Percentiles rank a stretch among this genome's conserved stretches.
phyloP scores from a whole-genome alignment of 1,140 invertebrate genomes.

The Popillia japonica region DNA sequence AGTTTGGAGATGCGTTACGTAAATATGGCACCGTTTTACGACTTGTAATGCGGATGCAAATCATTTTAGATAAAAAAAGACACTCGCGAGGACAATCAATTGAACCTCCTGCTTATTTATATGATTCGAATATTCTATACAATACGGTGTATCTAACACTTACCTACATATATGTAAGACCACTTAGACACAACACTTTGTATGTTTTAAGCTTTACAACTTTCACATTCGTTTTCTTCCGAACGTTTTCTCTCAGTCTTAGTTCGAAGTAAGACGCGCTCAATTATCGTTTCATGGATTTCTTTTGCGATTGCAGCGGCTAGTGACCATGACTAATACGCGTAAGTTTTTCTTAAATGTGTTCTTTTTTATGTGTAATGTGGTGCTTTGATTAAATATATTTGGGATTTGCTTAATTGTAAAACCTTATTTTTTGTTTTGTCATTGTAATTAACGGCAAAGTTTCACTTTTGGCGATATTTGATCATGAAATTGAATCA shows the following conservation, averaged over 20 bases:
- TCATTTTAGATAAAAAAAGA: neutral
- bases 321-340: neutral
- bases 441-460: no score
- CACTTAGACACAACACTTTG: neutral
- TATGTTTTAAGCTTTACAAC: conserved; percentile 10
- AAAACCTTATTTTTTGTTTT: no score
- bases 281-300: conserved; percentile 19
- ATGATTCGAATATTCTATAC: neutral
- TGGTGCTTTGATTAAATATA: no score
- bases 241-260: conserved; percentile 22
- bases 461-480: no score
- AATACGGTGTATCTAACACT: neutral
- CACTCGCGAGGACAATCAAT: neutral
- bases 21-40: no score
- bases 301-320: neutral
- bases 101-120: neutral
- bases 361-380: neutral
- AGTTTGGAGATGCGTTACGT: no score
- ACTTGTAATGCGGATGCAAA: no score
- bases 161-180: neutral
- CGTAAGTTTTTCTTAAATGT: neutral
- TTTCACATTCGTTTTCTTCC: neutral
- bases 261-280: conserved; percentile 23
- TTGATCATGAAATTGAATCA: no score
- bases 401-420: no score